These are phyloP conservation scores for Phylloscopus collybita DNA, from an alignment of 2,797 vertebrate species.

Conservation along the genomic window DNA sequence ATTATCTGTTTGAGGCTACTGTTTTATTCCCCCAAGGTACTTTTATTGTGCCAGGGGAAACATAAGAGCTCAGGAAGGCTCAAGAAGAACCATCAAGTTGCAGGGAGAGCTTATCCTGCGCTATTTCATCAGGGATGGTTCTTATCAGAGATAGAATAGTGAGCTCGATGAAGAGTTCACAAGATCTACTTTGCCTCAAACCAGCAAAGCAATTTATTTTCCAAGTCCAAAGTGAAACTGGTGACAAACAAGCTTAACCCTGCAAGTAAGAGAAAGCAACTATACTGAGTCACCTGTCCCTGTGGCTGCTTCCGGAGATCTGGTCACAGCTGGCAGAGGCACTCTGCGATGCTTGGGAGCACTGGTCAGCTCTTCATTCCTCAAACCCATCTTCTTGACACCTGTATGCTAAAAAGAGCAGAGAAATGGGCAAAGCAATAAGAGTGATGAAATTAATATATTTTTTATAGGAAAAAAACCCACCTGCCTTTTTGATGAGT, in stretches of 20 bases:
- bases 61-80: not conserved
- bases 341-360: not conserved
- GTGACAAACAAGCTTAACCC: not conserved
- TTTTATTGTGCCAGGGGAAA: not conserved
- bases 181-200: not conserved
- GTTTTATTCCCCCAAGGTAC: not conserved
- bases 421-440: not conserved
- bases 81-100: not conserved
- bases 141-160: not conserved
- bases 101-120: not conserved
- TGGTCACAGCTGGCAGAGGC: not conserved
- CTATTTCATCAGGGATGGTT: not conserved
- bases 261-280: not conserved
- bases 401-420: not conserved
- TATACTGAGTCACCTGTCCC: not conserved
- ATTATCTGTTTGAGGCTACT: not conserved
- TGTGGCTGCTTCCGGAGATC: not conserved
- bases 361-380: not conserved
- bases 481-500: not conserved
- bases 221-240: not conserved
- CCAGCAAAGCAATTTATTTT: not conserved
- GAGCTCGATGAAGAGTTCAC: not conserved
- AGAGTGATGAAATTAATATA: not conserved
- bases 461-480: not conserved
- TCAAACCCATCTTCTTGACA: not conserved